Evolutionary conservation across 2,113 vertebrate species (phyloP), one percentile per base, ranked within the genome.

Genomic region (Hippocampus barbouri): DNA sequence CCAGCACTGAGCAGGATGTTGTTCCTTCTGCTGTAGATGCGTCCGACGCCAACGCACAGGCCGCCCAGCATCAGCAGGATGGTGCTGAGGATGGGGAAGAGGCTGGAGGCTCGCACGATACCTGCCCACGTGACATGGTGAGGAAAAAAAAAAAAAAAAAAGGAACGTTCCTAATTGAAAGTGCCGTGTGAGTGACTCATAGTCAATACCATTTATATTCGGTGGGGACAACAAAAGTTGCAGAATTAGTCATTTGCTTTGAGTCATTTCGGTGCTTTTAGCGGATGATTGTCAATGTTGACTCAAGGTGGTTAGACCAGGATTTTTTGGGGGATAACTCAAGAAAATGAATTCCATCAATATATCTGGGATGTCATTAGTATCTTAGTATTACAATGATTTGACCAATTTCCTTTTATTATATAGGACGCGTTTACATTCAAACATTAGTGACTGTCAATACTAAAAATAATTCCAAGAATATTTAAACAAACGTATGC

Each of bases 51-150:
- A 0, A 97, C 93, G 89, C 97, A 98, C 69, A 98, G 91, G n/a
- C 95, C 96, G 3, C 97, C 97, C 16, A 97, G 85, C 87, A 99
- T 83, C 23, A 98, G 92, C 70, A 99, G 87, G 79, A 95, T 88
- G 77, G 95, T 95, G 91, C 97, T 98, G 85, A 99, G 94, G 81
- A 99, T 96, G 71, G 97, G 97, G 79, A 99, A 99, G 61, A 98
- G 92, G 5, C 97, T 98, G 78, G 96, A 98, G 74, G 97, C 97
- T 0, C 96, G 95, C 16, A 98, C 97, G 0, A 98, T 94, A 77
- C 97, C 97, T 99, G 82, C 56, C 72, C 51, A 80, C 3, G 45
- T 4, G 10, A 71, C 54, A 80, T 3, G 67, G 15, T n/a, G 16
- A 20, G 23, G 54, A 34, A 18, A 38, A 20, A 45, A 45, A 49